Evolutionary conservation across 2,113 vertebrate genomes (phyloP).

Genomic region (Ahaetulla prasina): DNA sequence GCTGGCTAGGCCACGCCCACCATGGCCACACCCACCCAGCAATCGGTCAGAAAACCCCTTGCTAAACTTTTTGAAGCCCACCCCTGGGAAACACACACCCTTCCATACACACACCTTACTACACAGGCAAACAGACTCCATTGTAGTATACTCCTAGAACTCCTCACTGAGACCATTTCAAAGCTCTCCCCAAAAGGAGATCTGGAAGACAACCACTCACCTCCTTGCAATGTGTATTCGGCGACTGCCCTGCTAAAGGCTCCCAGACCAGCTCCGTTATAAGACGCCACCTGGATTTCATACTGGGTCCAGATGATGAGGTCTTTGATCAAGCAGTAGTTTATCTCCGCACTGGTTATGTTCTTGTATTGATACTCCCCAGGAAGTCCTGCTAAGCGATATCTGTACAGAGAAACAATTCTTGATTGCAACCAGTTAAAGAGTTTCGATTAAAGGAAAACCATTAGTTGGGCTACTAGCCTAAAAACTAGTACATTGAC

Average conservation of each 20-base stretch:
- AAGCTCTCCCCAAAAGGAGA: neutral
- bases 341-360: conserved; percentile 92
- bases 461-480: neutral
- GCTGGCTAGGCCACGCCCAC: too few relatives aligned
- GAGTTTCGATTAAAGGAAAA: conserved; percentile 27
- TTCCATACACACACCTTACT: neutral
- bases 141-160: neutral
- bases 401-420: conserved; percentile 67
- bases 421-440: conserved; percentile 16
- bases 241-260: conserved; percentile 85
- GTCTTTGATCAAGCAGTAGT: conserved; percentile 91
- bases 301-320: conserved; percentile 98
- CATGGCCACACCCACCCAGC: too few relatives aligned
- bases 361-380: conserved; percentile 91
- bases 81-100: too few relatives aligned
- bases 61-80: too few relatives aligned
- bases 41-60: too few relatives aligned
- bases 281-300: conserved; percentile 96
- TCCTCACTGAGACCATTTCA: neutral
- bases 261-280: conserved; percentile 88
- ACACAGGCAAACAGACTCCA: neutral
- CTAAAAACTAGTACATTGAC: neutral
- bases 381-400: conserved; percentile 89
- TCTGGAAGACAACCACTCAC: conserved; percentile 65
- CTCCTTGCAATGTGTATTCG: conserved; percentile 94